These are phyloP conservation scores for Burhinus oedicnemus DNA, from an alignment of 2,113 vertebrate genomes.

Conservation along the genomic window DNA sequence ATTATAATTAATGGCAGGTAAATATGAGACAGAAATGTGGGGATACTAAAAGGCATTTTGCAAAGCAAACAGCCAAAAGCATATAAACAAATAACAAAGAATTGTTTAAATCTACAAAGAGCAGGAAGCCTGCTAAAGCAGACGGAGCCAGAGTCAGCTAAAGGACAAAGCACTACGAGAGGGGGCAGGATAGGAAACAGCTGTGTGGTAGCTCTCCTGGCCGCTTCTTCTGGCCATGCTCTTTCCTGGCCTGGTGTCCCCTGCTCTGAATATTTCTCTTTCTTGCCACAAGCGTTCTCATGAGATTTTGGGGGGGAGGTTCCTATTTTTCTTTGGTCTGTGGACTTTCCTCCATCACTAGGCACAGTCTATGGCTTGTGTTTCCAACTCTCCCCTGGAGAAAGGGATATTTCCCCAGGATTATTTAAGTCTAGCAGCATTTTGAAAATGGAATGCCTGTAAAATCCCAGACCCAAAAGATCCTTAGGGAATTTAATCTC, in stretches of 20 bases:
- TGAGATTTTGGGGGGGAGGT: background rate
- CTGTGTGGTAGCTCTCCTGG: conserved; percentile 11
- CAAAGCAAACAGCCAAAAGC: conserved; percentile 57
- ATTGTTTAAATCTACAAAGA: conserved; percentile 35
- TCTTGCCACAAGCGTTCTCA: conserved; percentile 12
- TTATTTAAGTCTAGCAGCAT: conserved; percentile 72
- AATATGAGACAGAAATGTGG: conserved; percentile 5
- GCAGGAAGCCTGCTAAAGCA: conserved; percentile 33
- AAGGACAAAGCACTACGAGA: conserved; percentile 13
- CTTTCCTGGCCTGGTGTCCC: background rate
- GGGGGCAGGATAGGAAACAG: conserved; percentile 20
- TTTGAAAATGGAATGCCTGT: conserved; percentile 37
- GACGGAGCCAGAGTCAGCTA: conserved; percentile 38
- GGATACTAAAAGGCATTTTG: conserved; percentile 25
- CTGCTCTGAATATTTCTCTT: background rate
- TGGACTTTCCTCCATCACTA: background rate
- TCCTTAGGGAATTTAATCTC: conserved; percentile 52
- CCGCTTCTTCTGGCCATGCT: background rate
- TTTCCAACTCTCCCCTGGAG: conserved; percentile 39
- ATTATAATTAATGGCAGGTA: conserved; percentile 55
- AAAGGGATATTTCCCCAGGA: conserved; percentile 60
- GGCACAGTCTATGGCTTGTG: background rate
- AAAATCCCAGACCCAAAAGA: conserved; percentile 42
- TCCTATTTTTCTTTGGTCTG: conserved; percentile 5
- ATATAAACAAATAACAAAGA: conserved; percentile 17